These are phyloP conservation scores for Sebastes oblongus DNA, from an alignment of 2,797 vertebrate genomes.

Conservation along the genomic window DNA sequence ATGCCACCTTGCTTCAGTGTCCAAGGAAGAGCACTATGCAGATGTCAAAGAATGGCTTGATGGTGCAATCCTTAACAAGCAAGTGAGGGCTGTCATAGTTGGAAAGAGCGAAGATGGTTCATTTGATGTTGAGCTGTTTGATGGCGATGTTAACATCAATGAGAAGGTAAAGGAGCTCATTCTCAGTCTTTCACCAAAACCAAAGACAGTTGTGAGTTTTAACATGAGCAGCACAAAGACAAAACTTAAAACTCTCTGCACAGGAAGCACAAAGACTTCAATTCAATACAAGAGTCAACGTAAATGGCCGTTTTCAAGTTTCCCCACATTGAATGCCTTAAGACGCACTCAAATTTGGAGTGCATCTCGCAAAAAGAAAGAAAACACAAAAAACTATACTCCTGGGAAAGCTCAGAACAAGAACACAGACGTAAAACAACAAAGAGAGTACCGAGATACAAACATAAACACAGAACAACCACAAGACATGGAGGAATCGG, in stretches of 20 bases:
- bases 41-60: conserved; percentile 86
- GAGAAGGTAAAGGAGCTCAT: conserved; percentile 83
- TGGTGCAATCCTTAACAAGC: conserved; percentile 78
- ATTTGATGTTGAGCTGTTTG: conserved; percentile 87
- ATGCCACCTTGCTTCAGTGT: conserved; percentile 82
- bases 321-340: not conserved
- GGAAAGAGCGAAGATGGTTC: conserved; percentile 82
- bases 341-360: not conserved
- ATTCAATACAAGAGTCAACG: not conserved
- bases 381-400: conserved; percentile 7
- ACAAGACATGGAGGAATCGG: not conserved
- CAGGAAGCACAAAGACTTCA: not conserved
- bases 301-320: not conserved
- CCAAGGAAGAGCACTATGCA: conserved; percentile 68
- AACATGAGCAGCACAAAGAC: not conserved
- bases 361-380: conserved; percentile 2
- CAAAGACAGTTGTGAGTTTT: conserved; percentile 14
- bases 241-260: not conserved
- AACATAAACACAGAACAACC: not conserved
- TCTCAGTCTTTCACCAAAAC: conserved; percentile 1
- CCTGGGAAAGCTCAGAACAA: not conserved
- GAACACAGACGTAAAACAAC: not conserved
- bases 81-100: conserved; percentile 81
- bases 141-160: conserved; percentile 85
- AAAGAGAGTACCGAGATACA: not conserved